A percentile compares a stretch with the other conserved stretches of the same genome.
Evolutionary conservation across 2,888 invertebrate species (phyloP).

Genomic region (Malacosoma neustria): DNA sequence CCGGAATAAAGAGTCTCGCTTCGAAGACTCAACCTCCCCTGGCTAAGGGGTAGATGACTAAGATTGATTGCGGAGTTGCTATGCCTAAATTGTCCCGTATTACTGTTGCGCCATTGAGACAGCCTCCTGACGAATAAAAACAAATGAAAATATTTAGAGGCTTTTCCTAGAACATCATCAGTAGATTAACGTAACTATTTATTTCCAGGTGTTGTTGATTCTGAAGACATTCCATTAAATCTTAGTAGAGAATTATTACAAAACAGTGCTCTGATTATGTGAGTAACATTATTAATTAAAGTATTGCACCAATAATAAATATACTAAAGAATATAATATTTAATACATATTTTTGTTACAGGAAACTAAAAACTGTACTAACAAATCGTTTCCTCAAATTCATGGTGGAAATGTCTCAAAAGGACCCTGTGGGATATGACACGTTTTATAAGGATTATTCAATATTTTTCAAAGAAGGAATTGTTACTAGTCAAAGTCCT

Average conservation of each 20-base stretch:
- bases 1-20: too few relatives aligned
- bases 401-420: constrained; percentile 87
- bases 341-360: constrained; percentile 22
- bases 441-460: constrained; percentile 95
- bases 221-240: constrained; percentile 98
- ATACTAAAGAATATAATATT: not conserved
- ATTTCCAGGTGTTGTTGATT: constrained; percentile 91
- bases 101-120: too few relatives aligned
- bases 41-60: too few relatives aligned
- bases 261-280: constrained; percentile 92
- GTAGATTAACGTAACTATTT: too few relatives aligned
- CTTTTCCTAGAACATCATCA: too few relatives aligned
- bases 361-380: constrained; percentile 88
- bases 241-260: constrained; percentile 96
- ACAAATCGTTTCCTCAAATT: constrained; percentile 89
- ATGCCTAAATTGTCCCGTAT: too few relatives aligned
- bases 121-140: too few relatives aligned
- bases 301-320: too few relatives aligned
- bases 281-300: too few relatives aligned
- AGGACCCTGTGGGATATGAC: constrained; percentile 86
- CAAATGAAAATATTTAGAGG: too few relatives aligned
- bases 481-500: constrained; percentile 88
- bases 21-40: too few relatives aligned
- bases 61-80: too few relatives aligned
- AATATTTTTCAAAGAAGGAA: constrained; percentile 95